Base-by-base conservation (phyloP, 2,113 vertebrate species). In the Macrotus californicus region DNA sequence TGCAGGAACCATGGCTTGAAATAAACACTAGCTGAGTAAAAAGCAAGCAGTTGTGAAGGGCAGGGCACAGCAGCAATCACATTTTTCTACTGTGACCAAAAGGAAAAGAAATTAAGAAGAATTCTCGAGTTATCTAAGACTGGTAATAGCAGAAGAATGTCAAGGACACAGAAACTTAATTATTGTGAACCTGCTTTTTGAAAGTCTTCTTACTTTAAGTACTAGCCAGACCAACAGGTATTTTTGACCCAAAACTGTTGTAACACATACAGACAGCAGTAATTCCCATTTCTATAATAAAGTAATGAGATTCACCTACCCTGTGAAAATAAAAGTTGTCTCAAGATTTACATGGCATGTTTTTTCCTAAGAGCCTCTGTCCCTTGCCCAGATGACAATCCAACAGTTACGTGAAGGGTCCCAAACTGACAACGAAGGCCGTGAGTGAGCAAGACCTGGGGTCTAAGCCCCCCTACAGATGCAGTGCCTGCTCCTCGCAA, bases 71-170 rank as follows among this genome's bases (percentile, higher is more conserved):
- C 43, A 82, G 82, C 61, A 91, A 92, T 76, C 77, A 29, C 75
- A 92, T 84, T 95, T 95, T 96, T 94, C 87, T 95, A 73, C 64
- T 94, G 80, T 94, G 70, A 96, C 75, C 72, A 83, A 75, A 97
- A 97, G 89, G 91, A 96, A 96, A 92, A 94, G 61, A 90, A 97
- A 96, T 91, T 87, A 83, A 91, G 79, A 93, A 94, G 26, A 91
- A 76, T 67, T 77, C 0, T 93, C 34, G 31, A 87, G 56, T 83
- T n/a, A 34, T 87, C 77, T 93, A 93, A 88, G 64, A 77, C 34
- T 86, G 52, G 56, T 22, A 85, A 94, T 34, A 92, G 22, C 76
- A 96, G 88, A 93, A 89, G 72, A 92, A 29, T 70, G 88, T 85
- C 70, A 95, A 95, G 69, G 54, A 93, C 41, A 94, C 18, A 89